Evolutionary conservation across 2,888 invertebrate genomes (phyloP).

Genomic region (Hydropsyche betteni): DNA sequence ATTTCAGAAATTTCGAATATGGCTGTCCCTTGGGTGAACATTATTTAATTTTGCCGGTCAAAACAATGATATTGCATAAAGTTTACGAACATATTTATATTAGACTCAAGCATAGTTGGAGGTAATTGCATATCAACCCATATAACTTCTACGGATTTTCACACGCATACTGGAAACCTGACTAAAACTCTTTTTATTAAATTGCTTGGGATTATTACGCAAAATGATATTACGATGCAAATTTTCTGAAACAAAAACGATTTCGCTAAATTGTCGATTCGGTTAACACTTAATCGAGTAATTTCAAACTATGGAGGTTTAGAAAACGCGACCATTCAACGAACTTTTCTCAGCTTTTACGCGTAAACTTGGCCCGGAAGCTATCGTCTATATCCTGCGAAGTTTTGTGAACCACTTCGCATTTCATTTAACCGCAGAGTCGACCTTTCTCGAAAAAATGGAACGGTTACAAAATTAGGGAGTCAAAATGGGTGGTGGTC

Average conservation of each 20-base stretch:
- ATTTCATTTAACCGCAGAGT: conserved; percentile 30
- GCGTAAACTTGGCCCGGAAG: background rate
- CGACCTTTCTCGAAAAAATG: conserved; percentile 1
- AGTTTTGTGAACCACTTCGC: conserved; percentile 22
- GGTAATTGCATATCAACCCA: background rate
- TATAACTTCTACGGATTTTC: no score
- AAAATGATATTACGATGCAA: no score
- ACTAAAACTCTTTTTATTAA: no score
- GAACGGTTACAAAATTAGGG: conserved; percentile 3
- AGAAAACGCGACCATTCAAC: background rate
- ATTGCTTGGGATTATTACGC: no score
- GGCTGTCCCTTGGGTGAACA: background rate
- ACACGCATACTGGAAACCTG: no score
- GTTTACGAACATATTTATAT: conserved; percentile 1
- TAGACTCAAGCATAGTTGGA: background rate
- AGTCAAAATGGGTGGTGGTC: background rate
- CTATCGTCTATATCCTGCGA: background rate
- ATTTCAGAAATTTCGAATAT: conserved; percentile 9
- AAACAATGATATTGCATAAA: background rate
- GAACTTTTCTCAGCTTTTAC: conserved; percentile 2
- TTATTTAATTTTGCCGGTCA: conserved; percentile 4
- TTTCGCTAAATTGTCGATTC: no score
- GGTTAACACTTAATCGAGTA: no score
- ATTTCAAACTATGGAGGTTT: no score
- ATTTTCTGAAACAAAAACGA: no score